Evolutionary conservation across 92 coral and sea anemone genomes (phyloP).

Genomic region (Epizoanthus scotinus): DNA sequence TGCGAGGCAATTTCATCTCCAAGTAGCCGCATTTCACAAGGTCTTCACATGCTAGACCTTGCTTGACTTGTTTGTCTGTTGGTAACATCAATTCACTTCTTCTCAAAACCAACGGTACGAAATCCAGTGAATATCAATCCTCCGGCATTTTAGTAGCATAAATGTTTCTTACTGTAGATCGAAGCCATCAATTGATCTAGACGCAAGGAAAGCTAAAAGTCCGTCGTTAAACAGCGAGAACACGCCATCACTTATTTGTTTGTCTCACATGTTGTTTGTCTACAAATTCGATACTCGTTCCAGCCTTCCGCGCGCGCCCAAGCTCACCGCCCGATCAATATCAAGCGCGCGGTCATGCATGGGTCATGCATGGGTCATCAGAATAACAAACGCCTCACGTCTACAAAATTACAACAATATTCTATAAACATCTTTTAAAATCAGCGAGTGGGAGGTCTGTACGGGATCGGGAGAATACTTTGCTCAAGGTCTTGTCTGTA

Average conservation of each 20-base stretch:
- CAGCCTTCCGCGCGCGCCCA: conserved; percentile 11
- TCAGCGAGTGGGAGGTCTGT: too few relatives aligned
- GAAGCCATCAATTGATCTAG: not conserved
- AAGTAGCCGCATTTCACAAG: conserved; percentile 95
- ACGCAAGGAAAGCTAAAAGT: not conserved
- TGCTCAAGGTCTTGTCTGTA: too few relatives aligned
- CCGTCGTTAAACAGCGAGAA: not conserved
- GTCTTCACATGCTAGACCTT: conserved; percentile 63
- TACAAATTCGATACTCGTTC: conserved; percentile 9
- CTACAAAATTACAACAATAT: too few relatives aligned
- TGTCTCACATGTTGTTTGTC: conserved; percentile 44
- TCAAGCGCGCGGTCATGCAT: too few relatives aligned
- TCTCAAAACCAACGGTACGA: not conserved
- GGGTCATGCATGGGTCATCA: too few relatives aligned
- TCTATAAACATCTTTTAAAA: too few relatives aligned
- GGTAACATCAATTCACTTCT: conserved; percentile 27
- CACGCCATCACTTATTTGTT: not conserved
- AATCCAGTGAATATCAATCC: not conserved
- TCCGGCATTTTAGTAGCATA: not conserved
- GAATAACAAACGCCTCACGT: too few relatives aligned
- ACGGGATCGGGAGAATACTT: too few relatives aligned
- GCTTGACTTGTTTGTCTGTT: conserved; percentile 30
- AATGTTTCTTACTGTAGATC: not conserved
- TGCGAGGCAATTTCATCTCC: conserved; percentile 96
- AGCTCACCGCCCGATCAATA: not conserved